A percentile compares a stretch with the other conserved stretches of the same genome.
These are phyloP conservation scores for Orthosia gothica DNA, from an alignment of 2,888 invertebrate genomes.

Conservation along the genomic window DNA sequence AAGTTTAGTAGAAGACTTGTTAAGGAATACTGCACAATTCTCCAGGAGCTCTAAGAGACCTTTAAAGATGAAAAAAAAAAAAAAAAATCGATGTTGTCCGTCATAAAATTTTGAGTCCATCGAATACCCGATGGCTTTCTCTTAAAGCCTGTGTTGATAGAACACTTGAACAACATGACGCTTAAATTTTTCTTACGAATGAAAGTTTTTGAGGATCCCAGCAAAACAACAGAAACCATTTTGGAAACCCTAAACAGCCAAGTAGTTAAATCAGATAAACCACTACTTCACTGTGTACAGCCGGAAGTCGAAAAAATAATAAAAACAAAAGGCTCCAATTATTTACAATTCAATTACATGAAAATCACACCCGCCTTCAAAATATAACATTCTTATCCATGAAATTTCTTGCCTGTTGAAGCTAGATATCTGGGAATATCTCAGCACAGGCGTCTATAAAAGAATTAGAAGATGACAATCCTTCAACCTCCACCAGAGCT, in stretches of 20 bases:
- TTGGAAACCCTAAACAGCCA: not conserved
- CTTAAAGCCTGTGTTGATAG: constrained; percentile 6
- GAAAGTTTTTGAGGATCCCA: constrained; percentile 20
- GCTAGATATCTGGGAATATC: not conserved
- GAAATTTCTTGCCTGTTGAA: not conserved
- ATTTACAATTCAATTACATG: not conserved
- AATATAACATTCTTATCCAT: not conserved
- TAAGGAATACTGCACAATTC: constrained; percentile 25
- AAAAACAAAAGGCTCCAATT: constrained; percentile 9
- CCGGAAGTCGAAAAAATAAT: constrained; percentile 22
- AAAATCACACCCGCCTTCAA: not conserved
- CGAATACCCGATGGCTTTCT: not conserved
- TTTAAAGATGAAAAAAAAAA: no score
- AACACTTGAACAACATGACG: constrained; percentile 22
- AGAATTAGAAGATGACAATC: not conserved
- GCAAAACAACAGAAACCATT: constrained; percentile 27
- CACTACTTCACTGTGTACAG: constrained; percentile 13
- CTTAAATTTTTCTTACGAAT: constrained; percentile 20
- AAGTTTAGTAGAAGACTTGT: constrained; percentile 70
- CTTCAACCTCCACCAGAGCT: not conserved
- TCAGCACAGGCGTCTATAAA: not conserved
- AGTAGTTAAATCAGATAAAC: constrained; percentile 14
- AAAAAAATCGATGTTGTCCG: not conserved
- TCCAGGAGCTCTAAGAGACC: no score
- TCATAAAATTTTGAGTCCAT: not conserved